These are phyloP conservation scores for Sylvicapra grimmia DNA, from an alignment of 2,113 vertebrate genomes.

Conservation along the genomic window DNA sequence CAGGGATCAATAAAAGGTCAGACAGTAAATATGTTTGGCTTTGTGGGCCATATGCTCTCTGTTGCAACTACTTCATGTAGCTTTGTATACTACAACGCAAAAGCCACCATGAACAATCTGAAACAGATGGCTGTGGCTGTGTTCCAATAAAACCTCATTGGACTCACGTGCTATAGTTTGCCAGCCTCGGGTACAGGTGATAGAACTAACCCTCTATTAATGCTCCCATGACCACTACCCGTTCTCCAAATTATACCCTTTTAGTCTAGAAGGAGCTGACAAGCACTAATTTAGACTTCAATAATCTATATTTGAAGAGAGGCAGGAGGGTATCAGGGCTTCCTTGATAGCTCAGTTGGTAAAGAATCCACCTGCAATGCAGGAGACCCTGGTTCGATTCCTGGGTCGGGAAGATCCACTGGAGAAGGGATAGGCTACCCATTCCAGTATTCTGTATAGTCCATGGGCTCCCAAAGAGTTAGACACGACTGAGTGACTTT, in stretches of 20 bases:
- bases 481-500: not conserved
- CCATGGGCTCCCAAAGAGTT: not conserved
- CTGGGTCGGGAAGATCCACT: not conserved
- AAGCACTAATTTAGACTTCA: not conserved
- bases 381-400: not conserved
- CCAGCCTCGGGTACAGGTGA: not conserved
- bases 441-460: not conserved
- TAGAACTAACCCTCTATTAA: not conserved
- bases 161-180: not conserved
- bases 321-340: not conserved
- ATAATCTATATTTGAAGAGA: not conserved
- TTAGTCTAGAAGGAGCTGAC: not conserved
- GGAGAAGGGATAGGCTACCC: not conserved
- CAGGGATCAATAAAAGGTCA: not conserved
- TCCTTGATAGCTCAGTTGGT: not conserved
- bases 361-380: not conserved
- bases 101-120: not conserved
- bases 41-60: not conserved
- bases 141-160: not conserved
- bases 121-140: not conserved
- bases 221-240: not conserved
- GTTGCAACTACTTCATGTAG: not conserved
- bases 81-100: not conserved
- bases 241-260: not conserved
- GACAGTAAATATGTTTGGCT: not conserved